Percentiles rank a stretch among this genome's conserved stretches.
phyloP scores from a whole-genome alignment of 2,113 vertebrate species.

The Lampris megalopsis region DNA sequence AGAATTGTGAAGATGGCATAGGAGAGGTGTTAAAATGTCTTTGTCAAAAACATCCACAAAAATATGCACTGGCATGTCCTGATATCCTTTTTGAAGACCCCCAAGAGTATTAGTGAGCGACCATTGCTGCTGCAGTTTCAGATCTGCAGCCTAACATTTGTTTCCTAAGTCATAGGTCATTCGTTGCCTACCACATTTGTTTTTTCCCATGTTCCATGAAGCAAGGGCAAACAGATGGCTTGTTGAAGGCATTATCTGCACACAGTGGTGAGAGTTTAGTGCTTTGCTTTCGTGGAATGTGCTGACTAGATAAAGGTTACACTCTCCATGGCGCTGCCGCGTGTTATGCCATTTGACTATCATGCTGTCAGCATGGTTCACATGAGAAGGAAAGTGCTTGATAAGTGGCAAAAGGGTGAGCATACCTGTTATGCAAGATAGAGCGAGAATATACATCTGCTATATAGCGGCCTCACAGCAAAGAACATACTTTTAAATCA shows the following conservation, averaged over 20 bases:
- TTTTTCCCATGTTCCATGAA: slow-evolving; percentile 70
- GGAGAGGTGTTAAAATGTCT: slow-evolving; percentile 57
- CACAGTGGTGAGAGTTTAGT: slow-evolving; percentile 70
- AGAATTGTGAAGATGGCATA: slow-evolving; percentile 24
- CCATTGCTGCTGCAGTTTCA: slow-evolving; percentile 61
- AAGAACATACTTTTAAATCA: slow-evolving; percentile 7
- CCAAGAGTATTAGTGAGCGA: slow-evolving; percentile 44
- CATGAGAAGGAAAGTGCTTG: slow-evolving; percentile 70
- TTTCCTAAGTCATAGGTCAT: slow-evolving; percentile 80
- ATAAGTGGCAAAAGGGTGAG: slow-evolving; percentile 65
- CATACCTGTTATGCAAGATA: slow-evolving; percentile 62
- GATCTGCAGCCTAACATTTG: slow-evolving; percentile 73
- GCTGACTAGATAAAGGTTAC: slow-evolving; percentile 71
- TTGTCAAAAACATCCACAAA: slow-evolving; percentile 54
- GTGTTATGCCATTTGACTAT: slow-evolving; percentile 74
- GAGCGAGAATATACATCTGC: slow-evolving; percentile 56
- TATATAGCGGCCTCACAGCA: slow-evolving; percentile 43
- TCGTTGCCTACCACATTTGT: slow-evolving; percentile 69
- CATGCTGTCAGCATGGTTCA: slow-evolving; percentile 69
- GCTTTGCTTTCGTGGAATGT: slow-evolving; percentile 75
- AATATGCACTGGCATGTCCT: slow-evolving; percentile 58
- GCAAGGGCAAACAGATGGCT: slow-evolving; percentile 71
- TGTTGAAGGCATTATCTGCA: slow-evolving; percentile 78
- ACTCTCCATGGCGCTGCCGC: slow-evolving; percentile 72
- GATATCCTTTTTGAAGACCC: slow-evolving; percentile 70